A percentile compares a stretch with the other conserved stretches of the same genome.
These are phyloP conservation scores for Drosophila kurseongensis DNA, from an alignment of 1,140 invertebrate species.

Conservation along the genomic window DNA sequence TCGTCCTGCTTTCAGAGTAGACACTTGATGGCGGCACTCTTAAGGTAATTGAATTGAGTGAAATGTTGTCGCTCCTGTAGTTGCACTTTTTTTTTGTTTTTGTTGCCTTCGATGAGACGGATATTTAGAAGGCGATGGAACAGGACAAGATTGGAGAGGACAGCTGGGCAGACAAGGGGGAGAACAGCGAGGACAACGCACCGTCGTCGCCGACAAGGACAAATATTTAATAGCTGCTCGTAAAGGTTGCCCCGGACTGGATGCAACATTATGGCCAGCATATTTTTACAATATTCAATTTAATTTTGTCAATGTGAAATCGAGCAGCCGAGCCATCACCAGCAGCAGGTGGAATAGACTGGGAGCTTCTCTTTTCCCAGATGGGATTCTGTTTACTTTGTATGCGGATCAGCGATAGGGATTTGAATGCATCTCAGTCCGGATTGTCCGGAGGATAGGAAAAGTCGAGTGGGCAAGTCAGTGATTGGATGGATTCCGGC, in stretches of 20 bases:
- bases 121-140: slow-evolving; percentile 62
- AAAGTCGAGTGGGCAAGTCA: slow-evolving; percentile 8
- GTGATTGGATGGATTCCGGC: slow-evolving; percentile 37
- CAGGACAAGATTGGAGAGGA: slow-evolving; percentile 33
- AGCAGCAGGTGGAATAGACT: slow-evolving; percentile 23
- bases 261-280: slow-evolving; percentile 73
- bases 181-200: slow-evolving; percentile 43
- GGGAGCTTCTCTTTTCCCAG: slow-evolving; percentile 2
- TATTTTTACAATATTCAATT: slow-evolving; percentile 81
- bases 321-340: slow-evolving; percentile 18
- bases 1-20: slow-evolving; percentile 49
- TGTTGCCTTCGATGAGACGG: slow-evolving; percentile 71
- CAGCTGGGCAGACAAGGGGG: background rate
- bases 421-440: slow-evolving; percentile 55
- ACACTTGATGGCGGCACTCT: slow-evolving; percentile 81
- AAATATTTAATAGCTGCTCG: slow-evolving; percentile 75
- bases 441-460: slow-evolving; percentile 26
- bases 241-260: slow-evolving; percentile 40
- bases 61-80: slow-evolving; percentile 72
- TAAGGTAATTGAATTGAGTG: slow-evolving; percentile 83
- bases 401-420: slow-evolving; percentile 55
- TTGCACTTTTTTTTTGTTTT: slow-evolving; percentile 36
- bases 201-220: slow-evolving; percentile 50
- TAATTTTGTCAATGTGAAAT: slow-evolving; percentile 72
- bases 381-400: slow-evolving; percentile 57